phyloP scores from a whole-genome alignment of 2,888 invertebrate species.

The Scaptomyza reducta region DNA sequence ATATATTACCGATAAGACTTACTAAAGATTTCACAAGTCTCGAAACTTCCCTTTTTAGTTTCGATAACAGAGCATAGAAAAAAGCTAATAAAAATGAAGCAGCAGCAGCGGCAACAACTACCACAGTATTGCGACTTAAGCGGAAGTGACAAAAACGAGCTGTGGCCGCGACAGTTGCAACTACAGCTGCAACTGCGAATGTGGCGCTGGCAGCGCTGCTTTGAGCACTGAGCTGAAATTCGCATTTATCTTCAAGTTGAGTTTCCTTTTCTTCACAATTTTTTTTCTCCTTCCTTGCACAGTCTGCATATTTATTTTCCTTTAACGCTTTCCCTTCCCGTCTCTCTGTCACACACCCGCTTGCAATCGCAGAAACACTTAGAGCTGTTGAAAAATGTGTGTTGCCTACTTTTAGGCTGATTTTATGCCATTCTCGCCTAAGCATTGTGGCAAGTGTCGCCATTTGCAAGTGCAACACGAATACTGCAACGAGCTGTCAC shows the following conservation, averaged over 20 bases:
- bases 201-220: conserved; percentile 16
- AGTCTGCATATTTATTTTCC: conserved; percentile 59
- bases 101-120: conserved; percentile 8
- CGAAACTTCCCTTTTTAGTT: too few relatives aligned
- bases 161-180: conserved; percentile 21
- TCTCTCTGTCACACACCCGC: conserved; percentile 1
- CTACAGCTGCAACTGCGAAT: conserved; percentile 4
- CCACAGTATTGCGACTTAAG: conserved; percentile 36
- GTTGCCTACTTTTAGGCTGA: conserved; percentile 58
- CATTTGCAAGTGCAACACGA: conserved; percentile 40
- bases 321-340: conserved; percentile 3
- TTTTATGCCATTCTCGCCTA: conserved; percentile 57
- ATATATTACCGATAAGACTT: too few relatives aligned
- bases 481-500: conserved; percentile 24
- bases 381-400: conserved; percentile 37
- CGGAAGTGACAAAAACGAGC: conserved; percentile 65
- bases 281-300: conserved; percentile 1
- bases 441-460: conserved; percentile 48
- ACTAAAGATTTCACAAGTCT: too few relatives aligned
- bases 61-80: not conserved
- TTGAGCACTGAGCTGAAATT: conserved; percentile 52
- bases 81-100: conserved; percentile 9
- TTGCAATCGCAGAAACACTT: conserved; percentile 1
- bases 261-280: conserved; percentile 26
- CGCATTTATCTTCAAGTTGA: conserved; percentile 72